Percentiles rank a stretch among this genome's conserved stretches.
These are phyloP conservation scores for Myopa tessellatipennis DNA, from an alignment of 2,888 invertebrate species.

Conservation along the genomic window DNA sequence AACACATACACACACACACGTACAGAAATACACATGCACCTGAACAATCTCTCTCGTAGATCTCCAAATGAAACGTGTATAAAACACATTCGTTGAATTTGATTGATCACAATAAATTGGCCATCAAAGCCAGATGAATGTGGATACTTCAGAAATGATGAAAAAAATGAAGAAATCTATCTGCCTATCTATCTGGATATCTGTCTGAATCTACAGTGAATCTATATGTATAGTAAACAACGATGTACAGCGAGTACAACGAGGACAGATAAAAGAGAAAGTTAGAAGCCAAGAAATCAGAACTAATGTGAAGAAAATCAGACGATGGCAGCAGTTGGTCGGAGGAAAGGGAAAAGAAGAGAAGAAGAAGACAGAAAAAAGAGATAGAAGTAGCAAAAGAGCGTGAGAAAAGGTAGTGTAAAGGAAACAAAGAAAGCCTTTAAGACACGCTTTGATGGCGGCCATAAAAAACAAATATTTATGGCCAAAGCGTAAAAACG, in stretches of 20 bases:
- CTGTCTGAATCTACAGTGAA: background rate
- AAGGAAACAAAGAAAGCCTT: too few relatives aligned
- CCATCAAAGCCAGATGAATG: constrained; percentile 48
- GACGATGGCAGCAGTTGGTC: background rate
- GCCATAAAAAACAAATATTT: constrained; percentile 27
- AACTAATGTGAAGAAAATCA: too few relatives aligned
- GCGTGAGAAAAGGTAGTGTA: too few relatives aligned
- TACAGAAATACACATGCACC: too few relatives aligned
- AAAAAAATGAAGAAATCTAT: background rate
- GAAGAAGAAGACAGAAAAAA: too few relatives aligned
- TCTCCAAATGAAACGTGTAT: constrained; percentile 32
- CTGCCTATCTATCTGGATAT: background rate
- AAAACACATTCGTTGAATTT: constrained; percentile 61
- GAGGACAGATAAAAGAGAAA: too few relatives aligned
- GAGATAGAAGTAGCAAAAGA: too few relatives aligned
- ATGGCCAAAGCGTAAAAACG: constrained; percentile 24
- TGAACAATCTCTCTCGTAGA: too few relatives aligned
- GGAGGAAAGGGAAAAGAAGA: background rate
- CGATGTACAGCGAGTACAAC: too few relatives aligned
- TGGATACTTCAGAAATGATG: constrained; percentile 37
- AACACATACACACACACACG: constrained; percentile 14
- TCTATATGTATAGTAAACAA: background rate
- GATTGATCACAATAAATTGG: constrained; percentile 65
- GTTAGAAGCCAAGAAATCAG: too few relatives aligned
- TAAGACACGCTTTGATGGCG: background rate